Conservation (phyloP, 2,113 vertebrate species). For the Prolemur simus region DNA sequence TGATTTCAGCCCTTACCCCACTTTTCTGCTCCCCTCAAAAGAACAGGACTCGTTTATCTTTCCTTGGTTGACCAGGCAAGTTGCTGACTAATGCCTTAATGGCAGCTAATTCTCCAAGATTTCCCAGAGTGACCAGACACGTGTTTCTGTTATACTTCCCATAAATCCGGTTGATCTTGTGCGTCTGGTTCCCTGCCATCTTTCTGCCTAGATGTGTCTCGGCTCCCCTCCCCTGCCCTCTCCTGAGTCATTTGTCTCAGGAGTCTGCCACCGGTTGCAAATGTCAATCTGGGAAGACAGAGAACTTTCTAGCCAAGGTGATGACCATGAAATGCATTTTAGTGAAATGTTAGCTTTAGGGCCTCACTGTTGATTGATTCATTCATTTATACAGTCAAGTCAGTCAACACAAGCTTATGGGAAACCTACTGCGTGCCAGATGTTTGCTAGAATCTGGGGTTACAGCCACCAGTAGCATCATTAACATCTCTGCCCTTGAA, state of each 20-base stretch:
- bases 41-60: constrained; percentile 49
- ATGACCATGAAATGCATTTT: neutral
- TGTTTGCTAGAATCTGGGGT: neutral
- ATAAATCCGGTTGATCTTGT: neutral
- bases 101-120: constrained; percentile 48
- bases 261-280: neutral
- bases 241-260: neutral
- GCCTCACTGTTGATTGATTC: neutral
- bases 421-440: neutral
- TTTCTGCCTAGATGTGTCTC: neutral
- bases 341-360: neutral
- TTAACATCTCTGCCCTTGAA: neutral
- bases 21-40: constrained; percentile 33
- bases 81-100: constrained; percentile 47
- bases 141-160: accelerated
- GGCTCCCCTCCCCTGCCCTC: neutral
- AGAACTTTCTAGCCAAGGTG: neutral
- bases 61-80: constrained; percentile 28
- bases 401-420: neutral
- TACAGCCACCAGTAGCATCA: no score
- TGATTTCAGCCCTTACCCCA: constrained; percentile 1
- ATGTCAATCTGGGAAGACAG: neutral
- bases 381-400: neutral
- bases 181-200: neutral
- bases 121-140: neutral